These are phyloP conservation scores for Sycophila sp. DNA, from an alignment of 1,140 invertebrate species.

Conservation along the genomic window DNA sequence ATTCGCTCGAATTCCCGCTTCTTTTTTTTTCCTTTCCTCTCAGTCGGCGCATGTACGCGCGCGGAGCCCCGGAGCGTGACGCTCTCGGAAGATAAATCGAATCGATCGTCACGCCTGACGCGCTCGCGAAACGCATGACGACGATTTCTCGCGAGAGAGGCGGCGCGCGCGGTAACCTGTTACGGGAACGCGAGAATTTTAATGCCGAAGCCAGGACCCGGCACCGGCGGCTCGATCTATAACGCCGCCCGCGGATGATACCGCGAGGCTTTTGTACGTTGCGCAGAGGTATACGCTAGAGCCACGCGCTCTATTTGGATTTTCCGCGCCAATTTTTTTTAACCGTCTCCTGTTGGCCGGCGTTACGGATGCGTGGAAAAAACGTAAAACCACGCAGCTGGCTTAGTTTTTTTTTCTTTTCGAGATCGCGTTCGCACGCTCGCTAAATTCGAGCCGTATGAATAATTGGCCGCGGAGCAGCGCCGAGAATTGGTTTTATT, in stretches of 20 bases:
- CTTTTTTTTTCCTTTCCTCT: background rate
- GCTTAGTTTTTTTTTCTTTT: too few species aligned
- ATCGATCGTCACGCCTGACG: slow-evolving; percentile 2
- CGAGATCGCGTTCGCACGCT: too few species aligned
- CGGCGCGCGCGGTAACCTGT: background rate
- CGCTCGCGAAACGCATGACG: background rate
- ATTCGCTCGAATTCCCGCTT: too few species aligned
- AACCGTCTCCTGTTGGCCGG: too few species aligned
- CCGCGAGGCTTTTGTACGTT: background rate
- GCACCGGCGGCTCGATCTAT: background rate
- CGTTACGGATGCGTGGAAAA: too few species aligned
- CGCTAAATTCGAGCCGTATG: too few species aligned
- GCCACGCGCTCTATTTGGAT: slow-evolving; percentile 1
- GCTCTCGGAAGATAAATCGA: slow-evolving; percentile 7
- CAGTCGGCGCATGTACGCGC: background rate
- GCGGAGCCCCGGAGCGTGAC: background rate
- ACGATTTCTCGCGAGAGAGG: slow-evolving; percentile 1
- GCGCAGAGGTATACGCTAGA: background rate
- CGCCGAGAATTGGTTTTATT: too few species aligned
- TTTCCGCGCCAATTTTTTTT: too few species aligned
- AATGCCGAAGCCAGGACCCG: background rate
- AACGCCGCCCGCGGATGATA: background rate
- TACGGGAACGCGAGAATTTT: slow-evolving; percentile 1
- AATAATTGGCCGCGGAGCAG: too few species aligned
- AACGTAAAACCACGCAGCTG: too few species aligned